Conservation (phyloP, 2,113 vertebrate species). For the Catagonus wagneri region DNA sequence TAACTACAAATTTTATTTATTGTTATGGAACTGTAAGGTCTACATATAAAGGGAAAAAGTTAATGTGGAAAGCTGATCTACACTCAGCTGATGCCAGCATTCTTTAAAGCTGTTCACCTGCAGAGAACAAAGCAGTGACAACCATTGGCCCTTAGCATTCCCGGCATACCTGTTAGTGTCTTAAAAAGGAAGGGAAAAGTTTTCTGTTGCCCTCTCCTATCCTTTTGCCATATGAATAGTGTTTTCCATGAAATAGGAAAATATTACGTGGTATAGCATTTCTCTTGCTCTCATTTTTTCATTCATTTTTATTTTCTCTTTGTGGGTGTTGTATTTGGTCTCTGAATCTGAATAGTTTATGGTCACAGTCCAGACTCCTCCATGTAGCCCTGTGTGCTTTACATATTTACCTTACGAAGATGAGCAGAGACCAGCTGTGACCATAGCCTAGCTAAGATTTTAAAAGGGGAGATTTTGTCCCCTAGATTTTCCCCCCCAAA, state of each 20-base stretch:
- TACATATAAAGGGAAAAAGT: constrained; percentile 96
- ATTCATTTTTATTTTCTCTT: constrained; percentile 75
- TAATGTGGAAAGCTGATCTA: constrained; percentile 91
- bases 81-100: constrained; percentile 92
- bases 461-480: constrained; percentile 84
- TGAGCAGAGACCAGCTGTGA: constrained; percentile 88
- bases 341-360: constrained; percentile 89
- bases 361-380: constrained; percentile 84
- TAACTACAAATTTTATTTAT: constrained; percentile 99
- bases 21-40: constrained; percentile 96
- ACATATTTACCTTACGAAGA: constrained; percentile 59
- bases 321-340: constrained; percentile 87
- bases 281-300: constrained; percentile 77
- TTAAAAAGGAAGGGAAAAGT: constrained; percentile 94
- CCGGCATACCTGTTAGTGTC: constrained; percentile 96
- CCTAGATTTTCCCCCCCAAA: constrained; percentile 82
- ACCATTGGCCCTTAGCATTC: constrained; percentile 94
- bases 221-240: constrained; percentile 94
- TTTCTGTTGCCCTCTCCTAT: constrained; percentile 87
- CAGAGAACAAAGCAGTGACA: constrained; percentile 91
- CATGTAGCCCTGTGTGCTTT: constrained; percentile 71
- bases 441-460: constrained; percentile 91
- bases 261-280: constrained; percentile 89
- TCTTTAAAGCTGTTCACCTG: constrained; percentile 90
- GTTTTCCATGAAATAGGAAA: constrained; percentile 92